Evolutionary conservation across 2,797 vertebrate species (phyloP).

Genomic region (Typhlichthys eigenmanni): DNA sequence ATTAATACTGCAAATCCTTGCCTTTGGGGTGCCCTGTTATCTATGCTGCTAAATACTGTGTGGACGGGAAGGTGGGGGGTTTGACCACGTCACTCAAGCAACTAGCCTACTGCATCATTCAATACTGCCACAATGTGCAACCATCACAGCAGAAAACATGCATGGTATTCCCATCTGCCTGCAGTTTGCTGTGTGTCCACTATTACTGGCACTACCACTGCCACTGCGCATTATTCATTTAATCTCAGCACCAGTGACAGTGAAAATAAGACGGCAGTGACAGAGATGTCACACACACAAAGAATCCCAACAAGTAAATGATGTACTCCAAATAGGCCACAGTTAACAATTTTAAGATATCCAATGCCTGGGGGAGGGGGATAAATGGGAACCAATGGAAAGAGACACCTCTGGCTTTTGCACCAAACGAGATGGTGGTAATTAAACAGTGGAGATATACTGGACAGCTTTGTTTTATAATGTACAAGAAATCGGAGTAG

Average conservation of each 20-base stretch:
- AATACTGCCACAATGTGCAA: constrained; percentile 12
- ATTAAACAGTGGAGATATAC: constrained; percentile 15
- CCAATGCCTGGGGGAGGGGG: constrained; percentile 65
- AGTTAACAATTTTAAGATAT: constrained; percentile 72
- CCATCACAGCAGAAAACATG: constrained; percentile 3
- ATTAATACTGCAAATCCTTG: background rate
- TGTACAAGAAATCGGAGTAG: constrained; percentile 51
- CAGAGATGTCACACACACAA: constrained; percentile 60
- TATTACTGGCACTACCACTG: background rate
- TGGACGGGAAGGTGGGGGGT: constrained; percentile 12
- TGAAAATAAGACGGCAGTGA: constrained; percentile 68
- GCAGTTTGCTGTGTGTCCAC: constrained; percentile 19
- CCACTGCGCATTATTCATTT: constrained; percentile 60
- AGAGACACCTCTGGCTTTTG: constrained; percentile 47
- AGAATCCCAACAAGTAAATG: constrained; percentile 74
- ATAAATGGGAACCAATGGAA: constrained; percentile 58
- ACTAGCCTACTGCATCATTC: constrained; percentile 13
- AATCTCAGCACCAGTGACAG: constrained; percentile 68
- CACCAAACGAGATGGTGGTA: background rate
- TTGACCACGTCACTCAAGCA: constrained; percentile 26
- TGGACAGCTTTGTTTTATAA: constrained; percentile 59
- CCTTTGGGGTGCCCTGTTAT: background rate
- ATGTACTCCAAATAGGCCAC: constrained; percentile 77
- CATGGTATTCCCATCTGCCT: background rate
- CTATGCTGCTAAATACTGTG: constrained; percentile 13